Conservation (phyloP, 2,888 invertebrate species). For the Taphrorychus bicolor region DNA sequence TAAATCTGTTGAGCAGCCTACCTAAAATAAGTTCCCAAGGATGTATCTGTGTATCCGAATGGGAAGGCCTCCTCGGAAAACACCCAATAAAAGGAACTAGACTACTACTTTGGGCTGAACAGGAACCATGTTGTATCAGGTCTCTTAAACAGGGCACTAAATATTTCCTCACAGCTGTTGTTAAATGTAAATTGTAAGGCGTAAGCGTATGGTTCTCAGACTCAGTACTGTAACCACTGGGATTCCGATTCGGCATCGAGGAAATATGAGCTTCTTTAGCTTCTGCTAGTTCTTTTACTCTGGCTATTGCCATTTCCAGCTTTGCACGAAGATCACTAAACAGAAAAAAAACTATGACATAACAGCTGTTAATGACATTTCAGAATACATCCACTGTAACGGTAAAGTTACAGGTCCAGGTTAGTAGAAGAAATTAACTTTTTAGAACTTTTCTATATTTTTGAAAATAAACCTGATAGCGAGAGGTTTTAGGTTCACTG, state of each 20-base stretch:
- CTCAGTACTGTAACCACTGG: slow-evolving; percentile 68
- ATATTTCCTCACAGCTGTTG: slow-evolving; percentile 89
- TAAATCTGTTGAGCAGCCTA: no score
- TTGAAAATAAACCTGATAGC: no score
- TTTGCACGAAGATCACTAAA: slow-evolving; percentile 90
- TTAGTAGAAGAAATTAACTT: no score
- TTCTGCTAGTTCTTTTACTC: slow-evolving; percentile 69
- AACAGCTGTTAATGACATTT: no score
- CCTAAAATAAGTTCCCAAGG: slow-evolving; percentile 89
- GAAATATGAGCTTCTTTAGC: slow-evolving; percentile 58
- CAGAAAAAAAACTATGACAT: no score
- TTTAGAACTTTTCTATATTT: no score
- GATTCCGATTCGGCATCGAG: slow-evolving; percentile 51
- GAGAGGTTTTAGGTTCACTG: no score
- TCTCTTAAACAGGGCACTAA: slow-evolving; percentile 90
- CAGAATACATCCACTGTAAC: neutral
- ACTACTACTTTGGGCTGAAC: slow-evolving; percentile 67
- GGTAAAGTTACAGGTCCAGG: neutral
- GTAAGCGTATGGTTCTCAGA: slow-evolving; percentile 64
- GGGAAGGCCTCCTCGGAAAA: slow-evolving; percentile 70
- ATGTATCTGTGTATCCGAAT: slow-evolving; percentile 72
- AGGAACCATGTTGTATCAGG: slow-evolving; percentile 88
- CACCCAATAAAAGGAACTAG: slow-evolving; percentile 89
- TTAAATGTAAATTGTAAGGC: slow-evolving; percentile 77
- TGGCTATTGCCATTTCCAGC: slow-evolving; percentile 86